Conservation (phyloP, 2,113 vertebrate species). For the Oryzias celebensis region DNA sequence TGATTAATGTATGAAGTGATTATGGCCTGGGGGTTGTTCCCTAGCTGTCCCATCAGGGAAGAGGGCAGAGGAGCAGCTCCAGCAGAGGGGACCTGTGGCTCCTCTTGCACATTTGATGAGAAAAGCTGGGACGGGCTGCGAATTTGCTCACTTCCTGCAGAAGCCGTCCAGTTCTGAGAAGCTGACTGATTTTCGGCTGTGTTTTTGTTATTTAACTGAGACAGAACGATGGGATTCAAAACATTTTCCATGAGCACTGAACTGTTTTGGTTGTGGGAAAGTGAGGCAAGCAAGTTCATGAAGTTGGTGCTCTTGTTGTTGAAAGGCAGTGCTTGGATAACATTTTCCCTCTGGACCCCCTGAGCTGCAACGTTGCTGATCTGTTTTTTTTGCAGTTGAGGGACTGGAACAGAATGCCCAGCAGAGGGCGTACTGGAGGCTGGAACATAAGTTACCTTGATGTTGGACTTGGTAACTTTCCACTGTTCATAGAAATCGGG, state of each 20-base stretch:
- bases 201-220: conserved; percentile 64
- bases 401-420: conserved; percentile 69
- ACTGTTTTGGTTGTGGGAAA: conserved; percentile 73
- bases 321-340: conserved; percentile 47
- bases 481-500: conserved; percentile 89
- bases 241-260: conserved; percentile 81
- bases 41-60: conserved; percentile 68
- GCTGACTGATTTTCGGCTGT: conserved; percentile 26
- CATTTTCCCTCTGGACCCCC: conserved; percentile 75
- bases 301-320: conserved; percentile 27
- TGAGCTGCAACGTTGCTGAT: conserved; percentile 43
- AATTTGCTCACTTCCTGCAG: conserved; percentile 27
- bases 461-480: conserved; percentile 84
- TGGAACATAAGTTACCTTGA: conserved; percentile 72
- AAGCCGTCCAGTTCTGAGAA: conserved; percentile 47
- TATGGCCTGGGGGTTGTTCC: conserved; percentile 79
- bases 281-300: conserved; percentile 71
- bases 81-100: conserved; percentile 67
- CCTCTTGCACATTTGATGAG: conserved; percentile 40
- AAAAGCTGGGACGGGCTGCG: conserved; percentile 47
- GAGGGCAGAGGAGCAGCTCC: conserved; percentile 67
- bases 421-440: conserved; percentile 59
- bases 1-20: conserved; percentile 79
- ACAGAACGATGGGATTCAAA: conserved; percentile 79
- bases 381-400: conserved; percentile 66